Evolutionary conservation across 2,797 vertebrate genomes (phyloP).

Genomic region (Psittacula derbiana): DNA sequence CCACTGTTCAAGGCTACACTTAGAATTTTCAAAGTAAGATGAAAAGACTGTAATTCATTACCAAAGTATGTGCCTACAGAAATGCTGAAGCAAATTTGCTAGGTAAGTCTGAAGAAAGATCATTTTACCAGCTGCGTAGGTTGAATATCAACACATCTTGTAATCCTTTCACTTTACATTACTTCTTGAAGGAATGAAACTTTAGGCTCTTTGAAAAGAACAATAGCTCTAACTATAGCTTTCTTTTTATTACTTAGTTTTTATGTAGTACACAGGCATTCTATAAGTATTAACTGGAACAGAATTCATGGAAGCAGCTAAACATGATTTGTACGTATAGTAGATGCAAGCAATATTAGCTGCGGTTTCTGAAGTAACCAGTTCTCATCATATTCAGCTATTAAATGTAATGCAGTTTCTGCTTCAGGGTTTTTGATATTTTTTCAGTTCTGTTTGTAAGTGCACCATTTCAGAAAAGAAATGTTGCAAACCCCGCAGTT

Average conservation of each 20-base stretch:
- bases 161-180: neutral
- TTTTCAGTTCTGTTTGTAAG: neutral
- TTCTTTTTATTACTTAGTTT: neutral
- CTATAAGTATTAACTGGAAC: neutral
- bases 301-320: neutral
- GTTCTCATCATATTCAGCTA: neutral
- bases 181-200: neutral
- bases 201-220: neutral
- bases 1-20: neutral
- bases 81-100: neutral
- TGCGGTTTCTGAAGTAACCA: neutral
- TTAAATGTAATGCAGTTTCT: neutral
- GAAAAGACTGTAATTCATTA: neutral
- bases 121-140: neutral
- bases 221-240: neutral
- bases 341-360: neutral
- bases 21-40: neutral
- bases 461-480: neutral
- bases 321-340: neutral
- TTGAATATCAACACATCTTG: neutral
- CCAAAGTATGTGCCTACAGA: neutral
- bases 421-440: neutral
- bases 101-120: neutral
- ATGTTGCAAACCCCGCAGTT: neutral
- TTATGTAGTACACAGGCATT: neutral